Base-by-base conservation (phyloP, 1,140 invertebrate genomes). In the Helicoverpa zea region DNA sequence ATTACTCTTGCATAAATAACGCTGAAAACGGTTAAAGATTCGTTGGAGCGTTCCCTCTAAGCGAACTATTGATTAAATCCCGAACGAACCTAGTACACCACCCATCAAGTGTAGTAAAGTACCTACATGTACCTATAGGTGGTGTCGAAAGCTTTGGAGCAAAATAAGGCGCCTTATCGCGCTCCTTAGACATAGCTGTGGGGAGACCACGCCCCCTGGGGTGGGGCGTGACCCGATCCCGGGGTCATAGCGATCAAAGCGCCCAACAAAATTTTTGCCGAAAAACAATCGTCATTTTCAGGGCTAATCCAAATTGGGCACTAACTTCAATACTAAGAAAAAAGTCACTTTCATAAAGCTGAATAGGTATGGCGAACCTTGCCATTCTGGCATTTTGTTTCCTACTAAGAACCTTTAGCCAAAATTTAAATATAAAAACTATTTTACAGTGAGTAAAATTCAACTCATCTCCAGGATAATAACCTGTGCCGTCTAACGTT, bases 251-350 rank as follows among this genome's bases (percentile, higher is more conserved):
- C 73, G 84, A 88, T 89, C 87, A 91, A 66, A 85, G 84, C 81
- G 87, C 79, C 86, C 49, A 88, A 91, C 89, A 90, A 91, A 23
- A 90, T 91, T 90, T 89, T 88, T 87, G 86, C 85, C 88, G 81
- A 80, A 80, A 87, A 90, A 86, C 88, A 87, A 83, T 83, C 84
- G 68, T 74, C 83, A 73, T 80, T 75, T 79, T 83, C 79, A 85
- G 85, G 73, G 82, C 79, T 86, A 88, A 92, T 88, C 72, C 58
- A 56, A 54, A 30, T 73, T 73, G 30, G 11, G 35, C 16, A 29
- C 18, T 51, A 58, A 11, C 13, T 23, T 52, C 51, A 12, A 23
- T 23, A 7, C 35, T 9, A 9, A 7, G 5, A 1, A 43, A 43
- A 9, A 43, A 43, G 35, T 43, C 35, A 5, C 35, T 9, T 7